Evolutionary conservation across 2,888 invertebrate species (phyloP).

Genomic region (Digitonthophagus gazella): DNA sequence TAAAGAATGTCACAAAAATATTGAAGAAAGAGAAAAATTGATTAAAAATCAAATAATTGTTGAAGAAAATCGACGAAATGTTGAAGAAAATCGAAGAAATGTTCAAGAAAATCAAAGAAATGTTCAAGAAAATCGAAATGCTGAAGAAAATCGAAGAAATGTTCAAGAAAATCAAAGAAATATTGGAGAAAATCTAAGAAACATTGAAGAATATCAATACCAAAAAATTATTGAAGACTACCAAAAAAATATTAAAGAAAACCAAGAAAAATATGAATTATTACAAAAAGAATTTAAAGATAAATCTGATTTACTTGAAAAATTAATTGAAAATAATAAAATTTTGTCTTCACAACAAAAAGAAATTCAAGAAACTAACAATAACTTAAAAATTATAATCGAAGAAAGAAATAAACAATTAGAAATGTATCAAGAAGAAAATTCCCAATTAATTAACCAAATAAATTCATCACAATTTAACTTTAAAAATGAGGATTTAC

Average conservation of each 20-base stretch:
- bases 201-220: too few relatives aligned
- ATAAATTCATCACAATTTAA: neutral
- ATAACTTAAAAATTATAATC: neutral
- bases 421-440: slow-evolving; percentile 46
- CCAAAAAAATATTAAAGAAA: too few relatives aligned
- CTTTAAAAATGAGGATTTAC: neutral
- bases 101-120: too few relatives aligned
- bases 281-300: slow-evolving; percentile 19
- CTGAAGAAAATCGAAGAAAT: too few relatives aligned
- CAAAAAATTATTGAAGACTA: too few relatives aligned
- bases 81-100: neutral
- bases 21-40: too few relatives aligned
- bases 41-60: too few relatives aligned
- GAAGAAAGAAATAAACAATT: slow-evolving; percentile 39
- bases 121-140: too few relatives aligned
- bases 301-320: neutral
- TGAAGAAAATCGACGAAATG: neutral
- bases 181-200: neutral
- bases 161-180: slow-evolving; percentile 1
- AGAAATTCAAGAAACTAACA: neutral
- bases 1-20: too few relatives aligned
- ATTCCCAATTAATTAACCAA: slow-evolving; percentile 44
- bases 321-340: neutral
- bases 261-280: slow-evolving; percentile 1
- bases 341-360: neutral